These are phyloP conservation scores for Malaclemys terrapin DNA, from an alignment of 2,113 vertebrate genomes.

Conservation along the genomic window DNA sequence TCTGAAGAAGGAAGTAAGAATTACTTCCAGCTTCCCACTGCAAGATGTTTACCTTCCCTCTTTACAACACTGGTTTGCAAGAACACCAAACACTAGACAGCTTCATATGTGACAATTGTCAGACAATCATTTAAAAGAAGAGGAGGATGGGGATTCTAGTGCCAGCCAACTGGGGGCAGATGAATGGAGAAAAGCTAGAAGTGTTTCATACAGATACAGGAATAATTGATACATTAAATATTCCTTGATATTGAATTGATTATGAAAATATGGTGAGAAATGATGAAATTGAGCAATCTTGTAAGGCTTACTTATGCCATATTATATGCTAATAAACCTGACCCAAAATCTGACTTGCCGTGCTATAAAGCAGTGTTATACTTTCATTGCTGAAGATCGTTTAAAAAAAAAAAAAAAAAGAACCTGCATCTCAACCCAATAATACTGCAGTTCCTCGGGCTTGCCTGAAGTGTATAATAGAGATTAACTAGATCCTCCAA, in stretches of 20 bases:
- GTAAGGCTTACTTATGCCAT: neutral
- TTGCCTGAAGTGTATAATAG: neutral
- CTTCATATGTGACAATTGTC: neutral
- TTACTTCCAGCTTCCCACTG: neutral
- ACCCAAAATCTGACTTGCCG: neutral
- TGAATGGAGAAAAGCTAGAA: neutral
- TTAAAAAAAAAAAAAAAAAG: too few species aligned
- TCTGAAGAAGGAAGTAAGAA: neutral
- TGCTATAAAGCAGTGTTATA: rapidly evolving
- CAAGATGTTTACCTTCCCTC: neutral
- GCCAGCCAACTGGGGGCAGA: neutral
- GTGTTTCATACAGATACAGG: neutral
- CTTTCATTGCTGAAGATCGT: neutral
- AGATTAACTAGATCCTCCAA: conserved; percentile 38
- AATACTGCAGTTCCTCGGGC: neutral
- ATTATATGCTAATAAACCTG: neutral
- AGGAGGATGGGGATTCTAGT: neutral
- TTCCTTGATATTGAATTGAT: neutral
- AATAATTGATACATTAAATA: neutral
- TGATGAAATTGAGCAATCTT: neutral
- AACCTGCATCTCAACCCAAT: neutral
- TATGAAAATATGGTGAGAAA: neutral
- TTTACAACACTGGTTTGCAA: neutral
- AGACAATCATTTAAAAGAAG: neutral
- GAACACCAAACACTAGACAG: neutral